Base-by-base conservation (phyloP, 92 coral and sea anemone species). In the Ricordea florida region DNA sequence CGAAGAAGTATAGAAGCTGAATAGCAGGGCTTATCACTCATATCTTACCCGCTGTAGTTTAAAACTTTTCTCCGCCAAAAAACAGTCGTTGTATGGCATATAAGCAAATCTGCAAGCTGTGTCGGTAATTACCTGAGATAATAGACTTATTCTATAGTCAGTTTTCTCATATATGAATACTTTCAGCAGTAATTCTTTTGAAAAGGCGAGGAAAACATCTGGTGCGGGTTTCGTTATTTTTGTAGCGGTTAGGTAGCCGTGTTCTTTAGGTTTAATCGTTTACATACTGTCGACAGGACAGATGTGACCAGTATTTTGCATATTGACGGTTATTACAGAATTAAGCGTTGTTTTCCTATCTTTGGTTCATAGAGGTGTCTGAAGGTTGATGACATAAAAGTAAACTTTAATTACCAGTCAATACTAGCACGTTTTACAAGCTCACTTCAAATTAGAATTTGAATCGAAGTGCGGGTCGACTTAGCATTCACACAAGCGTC, bases 131-230 rank as follows among this genome's bases (percentile, higher is more conserved):
- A 59, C 73, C 27, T 35, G 43, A 57, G 51, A 36, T 85, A 85
- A 85, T 85, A 80, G 90, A 78, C 52, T 69, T 23, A 74, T 78
- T 69, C 77, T 86, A 50, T 60, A 58, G 36, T n/a, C 69, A 43
- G 47, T 64, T 82, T 74, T 34, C 40, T 45, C 45, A 34, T 40
- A 30, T 67, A 43, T 74, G 75, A 65, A 72, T 73, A 65, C 71
- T 57, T 56, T 78, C 66, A 64, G 62, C 72, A 21, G 63, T 65
- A 41, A 73, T 80, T 36, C 76, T 75, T 61, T 79, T 80, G 71
- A 77, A 51, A 33, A 64, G 43, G 74, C 58, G 87, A 33, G 42
- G 34, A 73, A 74, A 79, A 81, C 90, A 85, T 80, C 87, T 85
- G 90, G 82, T 63, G 26, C 29, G 9, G 53, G 69, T 15, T 26